Evolutionary conservation across 92 coral and sea anemone species (phyloP), one percentile per base, ranked within the genome.

Genomic region (Actinostola sp.): DNA sequence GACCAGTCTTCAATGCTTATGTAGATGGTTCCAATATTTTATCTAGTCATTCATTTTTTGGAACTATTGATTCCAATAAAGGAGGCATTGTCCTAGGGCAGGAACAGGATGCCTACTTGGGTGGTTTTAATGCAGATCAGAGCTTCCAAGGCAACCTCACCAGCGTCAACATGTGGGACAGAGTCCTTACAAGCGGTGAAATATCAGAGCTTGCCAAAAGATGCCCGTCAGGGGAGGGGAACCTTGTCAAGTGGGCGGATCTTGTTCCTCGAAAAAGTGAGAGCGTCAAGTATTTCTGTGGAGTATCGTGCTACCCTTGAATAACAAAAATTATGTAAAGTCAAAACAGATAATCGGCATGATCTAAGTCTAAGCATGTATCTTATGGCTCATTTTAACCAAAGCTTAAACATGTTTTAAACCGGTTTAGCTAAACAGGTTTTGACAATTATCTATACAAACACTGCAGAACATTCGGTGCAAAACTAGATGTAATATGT

Each of bases 161-260:
- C 17, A 36, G 48, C 9, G 36, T 62, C 28, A 62, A 62, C 20
- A 39, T 62, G 46, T 62, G 67, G 67, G 41, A 62, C 27, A 62
- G 32, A 62, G 24, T 9, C 1, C 19, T 38, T 8, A 2, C 46
- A 20, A 8, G 16, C 11, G 8, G 35, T 0, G 67, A 62, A 38
- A 62, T 62, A 34, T 17, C 38, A 34, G 23, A 9, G 2, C 67
- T 62, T 38, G 46, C 67, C 19, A 34, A 10, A 17, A 36, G 19
- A 39, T 62, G 67, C 49, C 67, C 67, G 12, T 54, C 61, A 2
- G 11, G 20, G 30, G 48, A 62, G 38, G 67, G 67, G 25, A 38
- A 62, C 41, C 14, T 62, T 1, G 10, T 62, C 26, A 34, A 32
- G 16, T 62, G 67, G 67, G 16, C 27, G 0, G 29, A 62, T 9